Conservation (phyloP, 1,140 invertebrate species). For the Orius insidiosus region DNA sequence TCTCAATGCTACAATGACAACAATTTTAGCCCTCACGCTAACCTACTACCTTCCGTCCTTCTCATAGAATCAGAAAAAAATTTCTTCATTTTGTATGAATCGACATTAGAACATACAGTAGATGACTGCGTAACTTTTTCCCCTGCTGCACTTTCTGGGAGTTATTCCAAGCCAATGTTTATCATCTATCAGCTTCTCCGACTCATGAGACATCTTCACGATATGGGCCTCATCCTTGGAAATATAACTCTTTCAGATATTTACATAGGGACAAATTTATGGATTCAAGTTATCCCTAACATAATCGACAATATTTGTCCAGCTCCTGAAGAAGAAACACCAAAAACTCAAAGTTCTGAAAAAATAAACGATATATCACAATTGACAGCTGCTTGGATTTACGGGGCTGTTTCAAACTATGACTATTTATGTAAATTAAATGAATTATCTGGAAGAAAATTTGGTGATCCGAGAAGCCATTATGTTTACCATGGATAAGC, state of each 20-base stretch:
- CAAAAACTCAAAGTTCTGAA: too few species aligned
- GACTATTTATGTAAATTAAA: slow-evolving; percentile 85
- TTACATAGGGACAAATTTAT: slow-evolving; percentile 66
- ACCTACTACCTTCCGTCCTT: slow-evolving; percentile 46
- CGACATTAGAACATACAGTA: slow-evolving; percentile 51
- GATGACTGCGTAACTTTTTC: slow-evolving; percentile 75
- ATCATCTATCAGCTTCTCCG: slow-evolving; percentile 74
- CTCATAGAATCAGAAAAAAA: slow-evolving; percentile 49
- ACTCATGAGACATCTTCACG: slow-evolving; percentile 53
- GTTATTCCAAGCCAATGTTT: slow-evolving; percentile 65
- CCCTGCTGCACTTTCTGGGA: slow-evolving; percentile 57
- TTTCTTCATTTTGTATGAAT: slow-evolving; percentile 46
- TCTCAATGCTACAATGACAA: slow-evolving; percentile 20
- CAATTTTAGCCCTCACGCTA: slow-evolving; percentile 42
- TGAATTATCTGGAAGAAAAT: slow-evolving; percentile 50
- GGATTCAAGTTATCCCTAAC: slow-evolving; percentile 41
- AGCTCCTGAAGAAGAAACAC: not conserved
- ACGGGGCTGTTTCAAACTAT: slow-evolving; percentile 72
- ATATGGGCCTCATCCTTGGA: slow-evolving; percentile 58
- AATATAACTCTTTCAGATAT: slow-evolving; percentile 65
- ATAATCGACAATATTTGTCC: slow-evolving; percentile 11
- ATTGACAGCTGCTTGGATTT: slow-evolving; percentile 45
- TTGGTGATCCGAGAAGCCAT: slow-evolving; percentile 78
- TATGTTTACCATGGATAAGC: slow-evolving; percentile 94
- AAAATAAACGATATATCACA: not conserved